Evolutionary conservation across 2,113 vertebrate genomes (phyloP), one percentile per base, ranked within the genome.

Genomic region (Phalacrocorax pelagicus): DNA sequence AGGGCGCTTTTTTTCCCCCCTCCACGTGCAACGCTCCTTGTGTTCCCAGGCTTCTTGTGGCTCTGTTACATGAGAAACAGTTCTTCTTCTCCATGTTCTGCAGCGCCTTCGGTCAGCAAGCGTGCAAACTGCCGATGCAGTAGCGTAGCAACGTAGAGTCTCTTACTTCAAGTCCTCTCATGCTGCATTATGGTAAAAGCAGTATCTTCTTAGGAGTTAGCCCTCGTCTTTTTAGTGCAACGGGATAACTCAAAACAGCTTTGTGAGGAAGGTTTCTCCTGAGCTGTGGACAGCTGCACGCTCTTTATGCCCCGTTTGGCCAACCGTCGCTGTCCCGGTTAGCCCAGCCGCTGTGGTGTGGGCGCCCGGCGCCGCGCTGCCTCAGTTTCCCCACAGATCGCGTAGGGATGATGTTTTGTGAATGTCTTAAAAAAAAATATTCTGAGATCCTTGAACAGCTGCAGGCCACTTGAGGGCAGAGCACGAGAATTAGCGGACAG

Each of bases 291-390:
- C 55, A 22, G 6, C 38, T 12, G 36, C 24, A 1, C 2, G 4
- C 63, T 77, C 59, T 65, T 77, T 5, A 9, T 58, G 34, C 15
- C 57, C 74, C 0, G 1, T 54, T 52, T 52, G 52, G 46, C 34
- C 24, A 22, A n/a, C 34, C 10, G 1, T 54, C 6, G 4, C 74
- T 47, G 54, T 59, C 59, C 54, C 14, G 0, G 34, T 54, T 29
- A 69, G 81, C 58, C 38, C 44, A 78, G 65, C 30, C 3, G 1
- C 46, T 17, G 46, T 23, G 44, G 19, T 34, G 36, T 26, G 32
- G 18, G 18, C 0, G 1, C 10, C 2, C 14, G 12, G 54, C 1
- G 5, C 52, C 15, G n/a, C 9, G 2, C 40, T 42, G 51, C 66
- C 59, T 54, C 40, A 1, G 58, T 52, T 67, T 62, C 52, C 46